Evolutionary conservation across 2,113 vertebrate genomes (phyloP).

Genomic region (Stomatorhinus ivindoensis): DNA sequence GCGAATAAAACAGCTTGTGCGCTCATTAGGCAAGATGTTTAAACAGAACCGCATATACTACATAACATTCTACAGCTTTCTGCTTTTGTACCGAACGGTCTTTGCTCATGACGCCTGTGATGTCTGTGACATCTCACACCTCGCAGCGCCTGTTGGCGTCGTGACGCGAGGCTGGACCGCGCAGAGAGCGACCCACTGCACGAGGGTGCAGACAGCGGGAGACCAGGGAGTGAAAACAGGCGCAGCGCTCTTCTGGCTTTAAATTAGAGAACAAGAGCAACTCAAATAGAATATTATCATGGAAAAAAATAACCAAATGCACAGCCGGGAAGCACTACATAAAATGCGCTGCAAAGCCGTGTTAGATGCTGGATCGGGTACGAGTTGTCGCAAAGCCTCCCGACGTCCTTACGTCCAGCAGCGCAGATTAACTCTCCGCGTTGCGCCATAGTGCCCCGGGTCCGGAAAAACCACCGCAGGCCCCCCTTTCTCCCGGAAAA

Average conservation of each 20-base stretch:
- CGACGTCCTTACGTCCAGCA: not conserved
- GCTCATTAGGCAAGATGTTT: not conserved
- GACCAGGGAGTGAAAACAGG: too few relatives aligned
- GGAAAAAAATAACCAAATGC: not conserved
- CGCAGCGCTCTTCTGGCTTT: not conserved
- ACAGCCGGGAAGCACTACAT: not conserved
- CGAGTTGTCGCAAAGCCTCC: not conserved
- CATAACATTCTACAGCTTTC: not conserved
- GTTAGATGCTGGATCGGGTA: not conserved
- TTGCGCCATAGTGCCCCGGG: not conserved
- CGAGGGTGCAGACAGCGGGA: not conserved
- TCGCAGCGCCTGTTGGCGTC: not conserved
- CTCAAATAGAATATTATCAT: not conserved
- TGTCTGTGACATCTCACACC: not conserved
- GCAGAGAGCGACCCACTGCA: not conserved
- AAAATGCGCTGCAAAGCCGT: conserved; percentile 3
- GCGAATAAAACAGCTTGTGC: not conserved
- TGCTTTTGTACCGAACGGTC: not conserved
- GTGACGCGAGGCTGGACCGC: not conserved
- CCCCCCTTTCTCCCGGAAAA: not conserved
- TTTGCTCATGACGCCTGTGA: too few relatives aligned
- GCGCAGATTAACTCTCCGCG: not conserved
- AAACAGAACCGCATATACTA: not conserved
- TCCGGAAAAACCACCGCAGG: not conserved
- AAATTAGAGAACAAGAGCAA: not conserved